phyloP scores from a whole-genome alignment of 1,140 invertebrate species.

The Apis laboriosa region DNA sequence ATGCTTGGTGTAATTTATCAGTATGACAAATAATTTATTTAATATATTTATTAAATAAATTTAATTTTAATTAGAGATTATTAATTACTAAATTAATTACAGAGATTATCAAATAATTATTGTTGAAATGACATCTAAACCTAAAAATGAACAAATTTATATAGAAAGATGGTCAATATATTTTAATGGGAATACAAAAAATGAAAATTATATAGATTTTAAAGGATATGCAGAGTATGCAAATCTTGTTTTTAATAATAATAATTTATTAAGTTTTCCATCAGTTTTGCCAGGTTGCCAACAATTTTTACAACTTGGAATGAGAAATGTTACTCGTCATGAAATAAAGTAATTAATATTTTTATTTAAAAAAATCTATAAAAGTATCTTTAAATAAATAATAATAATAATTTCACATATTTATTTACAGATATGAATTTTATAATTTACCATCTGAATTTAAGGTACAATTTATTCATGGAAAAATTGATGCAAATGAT shows the following conservation, averaged over 20 bases:
- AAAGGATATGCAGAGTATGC: constrained; percentile 69
- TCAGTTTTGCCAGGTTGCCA: constrained; percentile 58
- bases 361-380: background rate
- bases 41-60: background rate
- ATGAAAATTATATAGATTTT: constrained; percentile 68
- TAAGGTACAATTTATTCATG: constrained; percentile 42
- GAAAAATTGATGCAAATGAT: constrained; percentile 68
- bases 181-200: constrained; percentile 65
- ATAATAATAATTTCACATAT: background rate
- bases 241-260: constrained; percentile 57
- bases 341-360: constrained; percentile 60
- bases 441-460: constrained; percentile 57
- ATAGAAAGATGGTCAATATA: constrained; percentile 69
- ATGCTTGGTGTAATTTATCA: constrained; percentile 68
- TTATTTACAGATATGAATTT: constrained; percentile 61
- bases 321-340: constrained; percentile 71
- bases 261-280: constrained; percentile 58
- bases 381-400: background rate
- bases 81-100: constrained; percentile 27
- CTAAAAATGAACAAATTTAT: constrained; percentile 59
- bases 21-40: constrained; percentile 37
- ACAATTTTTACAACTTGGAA: constrained; percentile 45
- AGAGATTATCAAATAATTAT: constrained; percentile 67
- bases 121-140: constrained; percentile 67
- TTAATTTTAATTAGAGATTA: background rate